phyloP scores from a whole-genome alignment of 92 coral and sea anemone species.

The Diadumene lineata region DNA sequence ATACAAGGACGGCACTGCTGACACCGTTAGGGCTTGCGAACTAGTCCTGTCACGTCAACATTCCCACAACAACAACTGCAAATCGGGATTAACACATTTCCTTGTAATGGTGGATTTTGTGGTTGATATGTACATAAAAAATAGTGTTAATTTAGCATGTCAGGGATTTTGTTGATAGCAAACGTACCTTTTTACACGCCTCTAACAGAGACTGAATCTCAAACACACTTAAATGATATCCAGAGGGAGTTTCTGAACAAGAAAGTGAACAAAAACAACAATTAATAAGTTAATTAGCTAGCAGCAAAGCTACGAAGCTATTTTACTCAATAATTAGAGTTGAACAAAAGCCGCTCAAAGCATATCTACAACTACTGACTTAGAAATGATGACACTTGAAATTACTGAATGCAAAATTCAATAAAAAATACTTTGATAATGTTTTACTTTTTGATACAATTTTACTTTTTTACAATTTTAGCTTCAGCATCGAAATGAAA shows the following conservation, averaged over 20 bases:
- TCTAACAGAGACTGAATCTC: conserved; percentile 87
- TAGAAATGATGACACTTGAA: too few species aligned
- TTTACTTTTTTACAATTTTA: too few species aligned
- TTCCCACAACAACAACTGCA: conserved; percentile 13
- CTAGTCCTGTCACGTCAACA: conserved; percentile 28
- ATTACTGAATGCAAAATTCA: too few species aligned
- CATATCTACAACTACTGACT: too few species aligned
- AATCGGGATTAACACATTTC: conserved; percentile 30
- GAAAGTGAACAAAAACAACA: neutral
- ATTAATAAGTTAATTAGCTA: neutral
- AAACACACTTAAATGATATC: conserved; percentile 64
- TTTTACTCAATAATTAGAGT: too few species aligned
- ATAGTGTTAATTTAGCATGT: neutral
- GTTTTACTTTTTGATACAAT: too few species aligned
- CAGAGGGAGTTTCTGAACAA: conserved; percentile 56
- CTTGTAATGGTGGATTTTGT: conserved; percentile 19
- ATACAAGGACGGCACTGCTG: conserved; percentile 7
- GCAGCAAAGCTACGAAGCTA: conserved; percentile 4
- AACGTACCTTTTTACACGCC: conserved; percentile 82
- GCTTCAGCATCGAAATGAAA: too few species aligned
- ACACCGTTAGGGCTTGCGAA: conserved; percentile 13
- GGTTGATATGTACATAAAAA: conserved; percentile 35
- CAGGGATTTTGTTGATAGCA: neutral
- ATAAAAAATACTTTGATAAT: too few species aligned
- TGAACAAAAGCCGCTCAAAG: too few species aligned